phyloP scores from a whole-genome alignment of 2,113 vertebrate genomes.

The Varanus komodoensis region DNA sequence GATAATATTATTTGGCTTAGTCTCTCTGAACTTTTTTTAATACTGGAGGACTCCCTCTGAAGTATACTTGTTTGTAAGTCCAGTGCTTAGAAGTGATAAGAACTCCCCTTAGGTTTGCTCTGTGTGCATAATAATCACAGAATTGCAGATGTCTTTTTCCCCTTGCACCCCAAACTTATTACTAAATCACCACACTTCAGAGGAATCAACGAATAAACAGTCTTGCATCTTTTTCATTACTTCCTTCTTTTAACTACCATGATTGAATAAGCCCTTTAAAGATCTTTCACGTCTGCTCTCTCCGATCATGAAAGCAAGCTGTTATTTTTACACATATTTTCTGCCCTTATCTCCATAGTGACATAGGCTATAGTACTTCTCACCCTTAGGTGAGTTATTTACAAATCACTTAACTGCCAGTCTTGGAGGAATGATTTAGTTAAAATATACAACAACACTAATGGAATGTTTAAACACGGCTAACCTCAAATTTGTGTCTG shows the following conservation, averaged over 20 bases:
- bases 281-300: conserved; percentile 45
- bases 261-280: conserved; percentile 45
- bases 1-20: conserved; percentile 16
- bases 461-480: conserved; percentile 20
- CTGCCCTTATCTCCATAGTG: conserved; percentile 55
- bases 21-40: conserved; percentile 16
- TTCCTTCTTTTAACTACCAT: conserved; percentile 42
- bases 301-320: conserved; percentile 46
- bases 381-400: conserved; percentile 47
- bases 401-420: conserved; percentile 40
- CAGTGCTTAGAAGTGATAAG: background rate
- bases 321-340: conserved; percentile 55
- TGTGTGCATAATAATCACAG: conserved; percentile 24
- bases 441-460: conserved; percentile 47
- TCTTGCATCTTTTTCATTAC: conserved; percentile 9
- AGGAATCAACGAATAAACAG: conserved; percentile 39
- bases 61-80: background rate
- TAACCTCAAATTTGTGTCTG: conserved; percentile 30
- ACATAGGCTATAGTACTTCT: conserved; percentile 55
- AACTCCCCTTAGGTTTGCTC: conserved; percentile 11
- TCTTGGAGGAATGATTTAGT: conserved; percentile 43
- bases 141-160: conserved; percentile 28
- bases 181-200: conserved; percentile 38
- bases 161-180: background rate
- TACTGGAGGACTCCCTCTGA: background rate